Conservation (phyloP, 2,888 invertebrate genomes). For the Phorcus lineatus region DNA sequence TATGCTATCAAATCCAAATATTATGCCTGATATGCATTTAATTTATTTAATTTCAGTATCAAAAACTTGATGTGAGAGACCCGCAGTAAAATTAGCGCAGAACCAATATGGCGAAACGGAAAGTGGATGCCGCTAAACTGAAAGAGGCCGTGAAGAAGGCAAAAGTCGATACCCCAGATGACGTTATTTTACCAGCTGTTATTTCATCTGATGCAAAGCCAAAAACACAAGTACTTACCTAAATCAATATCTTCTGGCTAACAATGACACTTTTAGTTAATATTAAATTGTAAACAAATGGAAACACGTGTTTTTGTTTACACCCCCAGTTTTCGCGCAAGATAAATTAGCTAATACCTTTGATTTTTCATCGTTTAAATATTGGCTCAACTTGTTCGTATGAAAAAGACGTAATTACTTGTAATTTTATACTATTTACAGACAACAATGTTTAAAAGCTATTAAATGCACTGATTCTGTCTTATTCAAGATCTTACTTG, state of each 20-base stretch:
- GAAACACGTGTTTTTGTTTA: background rate
- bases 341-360: no score
- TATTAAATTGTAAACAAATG: background rate
- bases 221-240: conserved; percentile 34
- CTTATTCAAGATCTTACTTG: no score
- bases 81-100: background rate
- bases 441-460: no score
- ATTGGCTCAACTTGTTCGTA: no score
- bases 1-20: no score
- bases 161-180: conserved; percentile 13
- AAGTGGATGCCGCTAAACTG: background rate
- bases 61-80: background rate
- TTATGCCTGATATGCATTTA: no score
- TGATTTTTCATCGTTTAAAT: no score
- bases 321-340: background rate
- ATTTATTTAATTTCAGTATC: background rate
- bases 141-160: conserved; percentile 17
- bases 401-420: no score
- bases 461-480: no score
- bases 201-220: conserved; percentile 40
- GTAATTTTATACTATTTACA: no score
- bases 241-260: background rate
- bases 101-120: conserved; percentile 31
- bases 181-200: conserved; percentile 33
- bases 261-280: background rate